Evolutionary conservation across 2,888 invertebrate genomes (phyloP).

Genomic region (Dryadula phaetusa): DNA sequence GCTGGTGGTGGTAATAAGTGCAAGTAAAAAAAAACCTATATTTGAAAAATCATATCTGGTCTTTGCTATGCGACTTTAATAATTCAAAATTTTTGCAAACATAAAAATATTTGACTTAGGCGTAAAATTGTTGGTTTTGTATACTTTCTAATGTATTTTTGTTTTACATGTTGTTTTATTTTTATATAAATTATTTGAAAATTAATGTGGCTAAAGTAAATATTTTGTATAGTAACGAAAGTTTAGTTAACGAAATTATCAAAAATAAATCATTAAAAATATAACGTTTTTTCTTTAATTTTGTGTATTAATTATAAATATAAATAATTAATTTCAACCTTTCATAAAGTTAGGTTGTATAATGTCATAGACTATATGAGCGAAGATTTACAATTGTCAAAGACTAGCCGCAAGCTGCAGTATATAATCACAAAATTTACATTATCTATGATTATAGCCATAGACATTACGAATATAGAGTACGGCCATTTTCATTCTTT

Average conservation of each 20-base stretch:
- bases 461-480: constrained; percentile 39
- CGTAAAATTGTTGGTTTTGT: constrained; percentile 12
- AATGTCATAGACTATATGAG: not conserved
- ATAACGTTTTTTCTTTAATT: not conserved
- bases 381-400: not conserved
- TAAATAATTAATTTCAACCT: too few species aligned
- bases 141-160: not conserved
- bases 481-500: constrained; percentile 76
- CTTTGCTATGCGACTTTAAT: not conserved
- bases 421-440: constrained; percentile 6
- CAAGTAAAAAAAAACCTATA: constrained; percentile 33
- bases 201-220: not conserved
- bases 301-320: too few species aligned
- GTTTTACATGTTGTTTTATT: constrained; percentile 11
- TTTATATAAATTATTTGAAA: constrained; percentile 11
- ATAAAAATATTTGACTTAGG: not conserved
- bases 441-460: constrained; percentile 28
- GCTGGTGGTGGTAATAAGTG: constrained; percentile 43
- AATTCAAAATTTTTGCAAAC: not conserved
- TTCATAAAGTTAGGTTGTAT: too few species aligned
- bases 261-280: constrained; percentile 3
- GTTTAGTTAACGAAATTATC: too few species aligned
- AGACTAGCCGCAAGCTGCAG: too few species aligned
- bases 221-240: constrained; percentile 5
- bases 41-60: not conserved